Base-by-base conservation (phyloP, 2,113 vertebrate species). In the Rhabdomys dilectus region DNA sequence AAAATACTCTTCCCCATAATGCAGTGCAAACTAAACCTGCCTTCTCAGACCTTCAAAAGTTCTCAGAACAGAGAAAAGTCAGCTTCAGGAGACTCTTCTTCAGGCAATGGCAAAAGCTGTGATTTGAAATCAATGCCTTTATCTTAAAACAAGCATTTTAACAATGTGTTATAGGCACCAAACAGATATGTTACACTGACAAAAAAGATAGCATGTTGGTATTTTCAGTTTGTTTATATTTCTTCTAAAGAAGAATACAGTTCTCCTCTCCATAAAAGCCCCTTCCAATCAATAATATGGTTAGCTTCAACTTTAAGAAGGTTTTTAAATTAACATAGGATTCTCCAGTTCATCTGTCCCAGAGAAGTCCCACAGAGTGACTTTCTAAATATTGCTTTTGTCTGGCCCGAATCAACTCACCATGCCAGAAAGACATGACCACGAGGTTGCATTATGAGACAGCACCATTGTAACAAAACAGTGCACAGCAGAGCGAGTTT, bases 351-450 rank as follows among this genome's bases (percentile, higher is more conserved):
- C 97, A 91, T 98, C 96, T 96, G 96, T 95, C 93, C 75, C 62
- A 96, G 96, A 98, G 97, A 98, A 96, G 97, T 95, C 93, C 93
- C 97, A 98, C 98, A 96, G 97, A 97, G 82, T 96, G 97, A 96
- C 97, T 98, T 98, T 96, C 97, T 98, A 98, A 98, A 98, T 98
- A 98, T 98, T 98, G 96, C 97, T 98, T 98, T 98, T 98, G 97
- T 98, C 98, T 98, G 98, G 98, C 96, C 96, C 98, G 98, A 98
- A 98, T 98, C 98, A 98, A 98, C 97, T 97, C 96, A 96, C 97
- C 96, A 97, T 97, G 96, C 98, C 98, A 97, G 96, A 98, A 98
- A 98, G 97, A 98, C 96, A 98, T 98, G 98, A 98, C 98, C 98
- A 97, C 92, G 97, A 97, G 97, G 91, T 95, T 97, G 97, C 97